Base-by-base conservation (phyloP, 2,888 invertebrate species). In the Camptogramma bilineatum region DNA sequence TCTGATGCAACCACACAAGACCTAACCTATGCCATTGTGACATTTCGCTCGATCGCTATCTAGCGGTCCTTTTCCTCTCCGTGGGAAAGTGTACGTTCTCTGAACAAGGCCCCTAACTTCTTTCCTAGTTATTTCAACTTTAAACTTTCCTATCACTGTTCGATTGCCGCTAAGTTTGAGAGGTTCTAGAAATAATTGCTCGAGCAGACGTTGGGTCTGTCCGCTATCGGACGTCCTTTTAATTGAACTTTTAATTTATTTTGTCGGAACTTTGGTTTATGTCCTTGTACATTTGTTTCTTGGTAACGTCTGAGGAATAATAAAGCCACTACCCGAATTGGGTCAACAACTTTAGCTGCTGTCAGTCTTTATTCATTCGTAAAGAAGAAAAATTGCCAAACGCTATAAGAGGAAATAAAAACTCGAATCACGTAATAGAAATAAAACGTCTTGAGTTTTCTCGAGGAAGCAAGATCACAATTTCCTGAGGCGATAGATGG, bases 1-100 rank as follows among this genome's bases (percentile, higher is more conserved):
- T 66, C 66, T 68, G 66, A 62, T 68, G 67, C 57, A 76, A 75
- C 71, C 72, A 59, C 68, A 70, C 61, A 71, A 72, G 69, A 73
- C 73, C 78, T 81, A 76, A 83, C 81, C 81, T 79, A 64, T 79
- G 79, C 72, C 74, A 79, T 73, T 74, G 74, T 82, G 84, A 80
- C 83, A 84, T 84, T 85, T 68, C 55, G 47, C 78, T 62, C 69
- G 74, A 54, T 65, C 70, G 68, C 68, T 72, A 77, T 77, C 72
- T 74, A 73, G 75, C 73, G 69, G 75, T 73, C 72, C 75, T 71
- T 73, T 74, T 75, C 47, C 59, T 62, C 69, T 57, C 66, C 76
- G 77, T 83, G 81, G 75, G 80, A 81, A 79, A 70, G 73, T 74
- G 51, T 52, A 50, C 63, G 61, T 61, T 55, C 50, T 55, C 58